These are phyloP conservation scores for Phaetusa simplex DNA, from an alignment of 2,113 vertebrate genomes.

Conservation along the genomic window DNA sequence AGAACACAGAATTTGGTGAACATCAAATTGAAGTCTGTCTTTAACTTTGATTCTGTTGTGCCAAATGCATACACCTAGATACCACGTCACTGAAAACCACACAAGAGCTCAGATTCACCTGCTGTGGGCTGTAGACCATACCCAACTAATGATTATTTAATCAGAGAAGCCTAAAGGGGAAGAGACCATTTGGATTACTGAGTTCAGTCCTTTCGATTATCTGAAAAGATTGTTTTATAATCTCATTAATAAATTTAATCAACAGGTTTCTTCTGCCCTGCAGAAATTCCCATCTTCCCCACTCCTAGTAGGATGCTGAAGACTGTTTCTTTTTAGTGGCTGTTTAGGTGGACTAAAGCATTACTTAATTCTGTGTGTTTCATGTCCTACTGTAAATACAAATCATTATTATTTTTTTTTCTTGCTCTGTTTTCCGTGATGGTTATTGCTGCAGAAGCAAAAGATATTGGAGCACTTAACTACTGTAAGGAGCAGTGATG, in stretches of 20 bases:
- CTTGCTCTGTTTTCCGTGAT: neutral
- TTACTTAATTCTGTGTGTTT: neutral
- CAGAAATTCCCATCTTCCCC: neutral
- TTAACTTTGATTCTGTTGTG: neutral
- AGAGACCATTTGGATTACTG: neutral
- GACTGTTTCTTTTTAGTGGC: neutral
- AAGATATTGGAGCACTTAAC: neutral
- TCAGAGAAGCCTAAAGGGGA: neutral
- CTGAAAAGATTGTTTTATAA: neutral
- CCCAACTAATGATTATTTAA: neutral
- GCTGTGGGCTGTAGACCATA: neutral
- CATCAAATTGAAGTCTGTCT: neutral
- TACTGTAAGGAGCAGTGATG: neutral
- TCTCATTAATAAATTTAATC: slow-evolving; percentile 1
- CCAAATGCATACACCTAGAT: rapidly evolving
- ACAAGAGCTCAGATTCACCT: neutral
- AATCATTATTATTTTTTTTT: neutral
- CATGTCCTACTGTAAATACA: neutral
- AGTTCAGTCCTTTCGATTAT: neutral
- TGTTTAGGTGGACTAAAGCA: neutral
- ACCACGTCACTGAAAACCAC: neutral
- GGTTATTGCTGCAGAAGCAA: neutral
- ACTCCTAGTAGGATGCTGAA: neutral
- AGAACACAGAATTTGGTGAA: neutral
- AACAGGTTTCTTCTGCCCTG: neutral